A percentile compares a stretch with the other conserved stretches of the same genome.
Evolutionary conservation across 2,888 invertebrate genomes (phyloP).

Genomic region (Saturnia pavonia): DNA sequence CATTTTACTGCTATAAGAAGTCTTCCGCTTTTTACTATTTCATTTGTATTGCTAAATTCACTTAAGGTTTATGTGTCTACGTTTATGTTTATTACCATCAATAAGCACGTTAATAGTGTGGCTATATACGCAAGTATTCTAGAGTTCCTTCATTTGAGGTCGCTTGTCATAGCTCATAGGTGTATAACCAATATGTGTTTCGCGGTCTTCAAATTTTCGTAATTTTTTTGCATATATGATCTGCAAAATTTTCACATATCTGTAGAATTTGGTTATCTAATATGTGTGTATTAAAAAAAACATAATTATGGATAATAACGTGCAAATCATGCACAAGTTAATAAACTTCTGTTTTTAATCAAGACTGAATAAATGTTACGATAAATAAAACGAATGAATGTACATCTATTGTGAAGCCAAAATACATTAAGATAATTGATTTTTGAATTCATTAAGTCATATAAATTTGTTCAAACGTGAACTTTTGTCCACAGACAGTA

Average conservation of each 20-base stretch:
- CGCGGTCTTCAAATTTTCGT: neutral
- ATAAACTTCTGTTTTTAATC: neutral
- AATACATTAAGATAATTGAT: neutral
- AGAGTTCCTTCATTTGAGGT: neutral
- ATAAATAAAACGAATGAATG: neutral
- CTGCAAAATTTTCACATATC: neutral
- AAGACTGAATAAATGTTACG: neutral
- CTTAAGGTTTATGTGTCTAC: neutral
- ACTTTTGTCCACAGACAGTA: too few relatives aligned
- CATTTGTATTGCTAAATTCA: neutral
- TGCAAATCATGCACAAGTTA: neutral
- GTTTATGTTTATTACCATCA: neutral
- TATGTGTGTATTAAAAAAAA: neutral
- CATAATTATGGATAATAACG: neutral
- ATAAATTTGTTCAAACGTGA: neutral
- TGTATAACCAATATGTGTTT: neutral
- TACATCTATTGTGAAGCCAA: neutral
- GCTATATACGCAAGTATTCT: neutral
- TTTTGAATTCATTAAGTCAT: neutral
- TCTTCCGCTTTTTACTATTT: constrained; percentile 5
- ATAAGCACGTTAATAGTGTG: neutral
- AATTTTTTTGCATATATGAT: neutral
- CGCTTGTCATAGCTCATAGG: neutral
- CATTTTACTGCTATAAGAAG: neutral
- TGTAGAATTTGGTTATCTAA: neutral